Percentiles rank a stretch among this genome's conserved stretches.
Conservation (phyloP, 1,140 invertebrate genomes). For the Hestina assimilis region DNA sequence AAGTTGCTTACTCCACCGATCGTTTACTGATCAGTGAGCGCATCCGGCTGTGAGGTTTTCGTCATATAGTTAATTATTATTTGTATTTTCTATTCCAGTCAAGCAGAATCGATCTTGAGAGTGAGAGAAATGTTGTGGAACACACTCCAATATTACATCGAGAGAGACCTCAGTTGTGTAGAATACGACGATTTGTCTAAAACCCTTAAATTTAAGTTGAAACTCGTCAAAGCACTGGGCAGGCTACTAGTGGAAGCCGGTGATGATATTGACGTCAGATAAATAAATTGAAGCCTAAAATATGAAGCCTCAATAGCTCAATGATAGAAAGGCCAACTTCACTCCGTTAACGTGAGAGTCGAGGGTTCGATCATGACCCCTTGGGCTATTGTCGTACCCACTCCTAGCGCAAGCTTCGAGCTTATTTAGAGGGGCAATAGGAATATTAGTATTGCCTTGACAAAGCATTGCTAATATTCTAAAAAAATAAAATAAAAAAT, state of each 20-base stretch:
- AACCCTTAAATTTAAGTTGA: constrained; percentile 46
- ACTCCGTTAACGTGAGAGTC: too few species aligned
- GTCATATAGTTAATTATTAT: neutral
- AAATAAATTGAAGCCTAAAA: too few species aligned
- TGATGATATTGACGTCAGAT: constrained; percentile 19
- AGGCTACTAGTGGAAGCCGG: constrained; percentile 55
- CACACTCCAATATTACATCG: constrained; percentile 76
- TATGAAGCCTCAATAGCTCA: too few species aligned
- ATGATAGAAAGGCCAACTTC: too few species aligned
- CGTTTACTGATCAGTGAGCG: neutral
- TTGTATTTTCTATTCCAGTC: constrained; percentile 52
- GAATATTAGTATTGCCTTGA: too few species aligned
- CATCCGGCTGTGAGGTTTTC: neutral
- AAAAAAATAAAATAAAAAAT: too few species aligned
- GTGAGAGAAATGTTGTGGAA: constrained; percentile 76
- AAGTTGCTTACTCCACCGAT: too few species aligned
- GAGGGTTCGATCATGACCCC: too few species aligned
- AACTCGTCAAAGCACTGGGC: constrained; percentile 48
- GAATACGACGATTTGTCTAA: constrained; percentile 38
- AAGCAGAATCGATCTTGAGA: constrained; percentile 66
- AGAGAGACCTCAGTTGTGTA: constrained; percentile 53
- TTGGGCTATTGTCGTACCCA: too few species aligned
- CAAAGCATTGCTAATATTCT: too few species aligned
- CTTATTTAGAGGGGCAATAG: too few species aligned
- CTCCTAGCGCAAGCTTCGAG: too few species aligned